A percentile compares a stretch with the other conserved stretches of the same genome.
These are phyloP conservation scores for Sturnira hondurensis DNA, from an alignment of 2,113 vertebrate species.

Conservation along the genomic window DNA sequence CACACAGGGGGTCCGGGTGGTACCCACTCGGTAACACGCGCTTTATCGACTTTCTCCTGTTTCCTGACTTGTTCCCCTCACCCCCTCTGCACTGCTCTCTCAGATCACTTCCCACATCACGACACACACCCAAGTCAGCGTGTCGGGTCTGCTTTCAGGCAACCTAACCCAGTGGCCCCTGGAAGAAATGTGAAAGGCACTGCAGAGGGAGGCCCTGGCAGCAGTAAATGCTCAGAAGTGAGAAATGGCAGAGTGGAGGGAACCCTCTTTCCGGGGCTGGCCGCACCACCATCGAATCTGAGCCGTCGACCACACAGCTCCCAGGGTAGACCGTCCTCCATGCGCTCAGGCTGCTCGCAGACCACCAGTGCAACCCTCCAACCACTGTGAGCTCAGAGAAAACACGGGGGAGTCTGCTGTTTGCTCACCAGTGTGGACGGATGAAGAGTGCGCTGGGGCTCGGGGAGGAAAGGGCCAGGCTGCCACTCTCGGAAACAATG, in stretches of 20 bases:
- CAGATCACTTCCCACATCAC: neutral
- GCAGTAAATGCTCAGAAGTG: neutral
- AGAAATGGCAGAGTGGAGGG: neutral
- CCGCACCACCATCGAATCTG: accelerated
- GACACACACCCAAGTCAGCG: neutral
- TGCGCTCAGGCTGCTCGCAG: neutral
- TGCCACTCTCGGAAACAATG: neutral
- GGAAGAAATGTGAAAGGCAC: neutral
- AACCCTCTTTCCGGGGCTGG: accelerated
- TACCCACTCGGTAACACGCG: neutral
- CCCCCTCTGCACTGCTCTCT: neutral
- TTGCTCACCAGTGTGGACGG: neutral
- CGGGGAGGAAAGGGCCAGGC: neutral
- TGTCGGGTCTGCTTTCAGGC: neutral
- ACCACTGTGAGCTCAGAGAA: neutral
- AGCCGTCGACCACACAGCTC: neutral
- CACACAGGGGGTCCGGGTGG: neutral
- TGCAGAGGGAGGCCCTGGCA: neutral
- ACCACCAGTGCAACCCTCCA: neutral
- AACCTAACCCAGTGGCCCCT: neutral
- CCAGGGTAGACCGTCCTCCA: neutral
- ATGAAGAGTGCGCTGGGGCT: neutral
- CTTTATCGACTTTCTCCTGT: neutral
- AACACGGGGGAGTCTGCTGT: neutral
- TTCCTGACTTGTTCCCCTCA: neutral